A percentile compares a stretch with the other conserved stretches of the same genome.
phyloP scores from a whole-genome alignment of 1,140 invertebrate genomes.

The Helicoverpa zea region DNA sequence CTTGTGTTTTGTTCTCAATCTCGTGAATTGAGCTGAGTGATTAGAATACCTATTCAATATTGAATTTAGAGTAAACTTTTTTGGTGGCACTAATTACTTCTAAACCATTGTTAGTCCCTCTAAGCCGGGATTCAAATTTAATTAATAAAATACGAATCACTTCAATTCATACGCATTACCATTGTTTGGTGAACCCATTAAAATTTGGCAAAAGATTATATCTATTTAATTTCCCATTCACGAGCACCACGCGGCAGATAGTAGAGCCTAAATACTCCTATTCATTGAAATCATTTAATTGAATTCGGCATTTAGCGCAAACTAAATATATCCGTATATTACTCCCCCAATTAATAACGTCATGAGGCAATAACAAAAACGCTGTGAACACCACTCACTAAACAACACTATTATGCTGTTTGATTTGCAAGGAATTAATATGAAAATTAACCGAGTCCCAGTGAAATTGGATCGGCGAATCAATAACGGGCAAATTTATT shows the following conservation, averaged over 20 bases:
- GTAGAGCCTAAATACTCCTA: not conserved
- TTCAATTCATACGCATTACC: not conserved
- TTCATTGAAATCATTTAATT: not conserved
- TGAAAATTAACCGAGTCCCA: conserved; percentile 41
- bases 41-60: too few relatives aligned
- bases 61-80: not conserved
- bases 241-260: not conserved
- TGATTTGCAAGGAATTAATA: conserved; percentile 41
- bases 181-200: not conserved
- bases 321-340: conserved; percentile 6
- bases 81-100: too few relatives aligned
- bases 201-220: too few relatives aligned
- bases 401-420: conserved; percentile 19
- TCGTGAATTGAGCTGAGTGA: too few relatives aligned
- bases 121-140: too few relatives aligned
- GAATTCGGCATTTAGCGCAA: not conserved
- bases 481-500: conserved; percentile 44
- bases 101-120: too few relatives aligned
- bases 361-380: conserved; percentile 18
- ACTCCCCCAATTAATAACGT: conserved; percentile 3
- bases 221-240: not conserved
- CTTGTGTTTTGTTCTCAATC: not conserved
- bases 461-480: conserved; percentile 37
- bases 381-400: conserved; percentile 17
- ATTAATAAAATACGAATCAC: not conserved